These are phyloP conservation scores for Agapornis roseicollis DNA, from an alignment of 2,113 vertebrate genomes.

Conservation along the genomic window DNA sequence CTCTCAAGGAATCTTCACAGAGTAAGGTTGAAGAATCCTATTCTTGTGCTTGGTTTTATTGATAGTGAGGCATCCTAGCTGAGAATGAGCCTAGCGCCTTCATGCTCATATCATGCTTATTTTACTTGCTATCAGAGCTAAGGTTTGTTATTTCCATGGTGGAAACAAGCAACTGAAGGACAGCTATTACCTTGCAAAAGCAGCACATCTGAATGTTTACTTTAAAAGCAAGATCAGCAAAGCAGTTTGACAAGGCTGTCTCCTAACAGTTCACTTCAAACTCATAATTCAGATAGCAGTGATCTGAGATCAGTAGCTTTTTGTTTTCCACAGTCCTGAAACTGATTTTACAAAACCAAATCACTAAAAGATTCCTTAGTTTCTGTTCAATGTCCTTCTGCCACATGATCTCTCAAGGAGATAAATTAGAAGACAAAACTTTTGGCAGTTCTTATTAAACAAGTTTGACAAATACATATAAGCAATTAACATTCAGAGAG, in stretches of 20 bases:
- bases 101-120: background rate
- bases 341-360: background rate
- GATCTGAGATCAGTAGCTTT: background rate
- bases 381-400: background rate
- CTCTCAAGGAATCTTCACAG: background rate
- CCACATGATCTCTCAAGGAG: background rate
- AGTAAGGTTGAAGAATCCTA: background rate
- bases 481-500: background rate
- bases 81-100: background rate
- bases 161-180: background rate
- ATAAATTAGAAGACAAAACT: background rate
- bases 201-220: background rate
- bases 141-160: background rate
- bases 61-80: background rate
- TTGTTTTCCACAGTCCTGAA: background rate
- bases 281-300: background rate
- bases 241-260: background rate
- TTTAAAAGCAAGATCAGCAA: background rate
- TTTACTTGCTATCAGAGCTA: background rate
- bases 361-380: background rate
- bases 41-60: background rate
- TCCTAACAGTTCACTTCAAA: background rate
- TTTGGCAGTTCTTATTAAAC: background rate
- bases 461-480: background rate
- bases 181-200: background rate